Percentiles rank a stretch among this genome's conserved stretches.
Evolutionary conservation across 2,113 vertebrate genomes (phyloP).

Genomic region (Cephalophus harveyi): DNA sequence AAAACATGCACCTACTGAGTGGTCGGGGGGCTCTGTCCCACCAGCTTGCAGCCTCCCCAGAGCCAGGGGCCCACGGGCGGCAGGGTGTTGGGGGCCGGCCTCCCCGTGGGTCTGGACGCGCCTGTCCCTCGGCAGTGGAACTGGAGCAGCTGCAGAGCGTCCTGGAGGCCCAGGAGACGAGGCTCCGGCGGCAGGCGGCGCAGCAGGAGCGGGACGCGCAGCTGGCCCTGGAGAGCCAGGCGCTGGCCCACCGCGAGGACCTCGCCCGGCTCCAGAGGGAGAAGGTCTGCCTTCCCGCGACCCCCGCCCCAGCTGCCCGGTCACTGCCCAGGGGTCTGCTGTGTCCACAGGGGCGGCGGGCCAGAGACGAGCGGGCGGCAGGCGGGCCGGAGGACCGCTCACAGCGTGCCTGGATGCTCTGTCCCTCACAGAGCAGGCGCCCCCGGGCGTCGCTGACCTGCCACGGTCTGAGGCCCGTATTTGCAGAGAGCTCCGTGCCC

Average conservation of each 20-base stretch:
- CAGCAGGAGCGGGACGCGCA: constrained; percentile 77
- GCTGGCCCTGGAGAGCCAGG: constrained; percentile 74
- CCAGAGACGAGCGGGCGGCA: rapidly evolving
- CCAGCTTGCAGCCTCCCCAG: neutral
- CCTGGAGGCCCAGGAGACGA: constrained; percentile 70
- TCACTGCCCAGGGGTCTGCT: rapidly evolving
- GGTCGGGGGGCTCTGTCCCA: rapidly evolving
- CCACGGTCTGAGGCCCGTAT: rapidly evolving
- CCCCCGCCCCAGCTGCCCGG: neutral
- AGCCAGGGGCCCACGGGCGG: neutral
- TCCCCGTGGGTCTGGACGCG: rapidly evolving
- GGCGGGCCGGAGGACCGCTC: too few relatives aligned
- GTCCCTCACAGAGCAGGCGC: rapidly evolving
- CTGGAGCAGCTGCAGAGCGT: constrained; percentile 22
- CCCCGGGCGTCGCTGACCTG: rapidly evolving
- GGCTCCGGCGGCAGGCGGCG: constrained; percentile 67
- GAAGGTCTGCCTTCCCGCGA: constrained; percentile 75
- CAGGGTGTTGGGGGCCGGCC: rapidly evolving
- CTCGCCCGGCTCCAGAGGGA: constrained; percentile 77
- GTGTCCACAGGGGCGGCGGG: rapidly evolving
- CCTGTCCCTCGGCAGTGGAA: constrained; percentile 46
- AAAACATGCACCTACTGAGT: rapidly evolving
- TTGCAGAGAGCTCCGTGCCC: neutral
- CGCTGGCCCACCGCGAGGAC: constrained; percentile 78
- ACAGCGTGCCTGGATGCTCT: rapidly evolving